Evolutionary conservation across 1,140 invertebrate genomes (phyloP).

Genomic region (Oncopodura yosiiana): DNA sequence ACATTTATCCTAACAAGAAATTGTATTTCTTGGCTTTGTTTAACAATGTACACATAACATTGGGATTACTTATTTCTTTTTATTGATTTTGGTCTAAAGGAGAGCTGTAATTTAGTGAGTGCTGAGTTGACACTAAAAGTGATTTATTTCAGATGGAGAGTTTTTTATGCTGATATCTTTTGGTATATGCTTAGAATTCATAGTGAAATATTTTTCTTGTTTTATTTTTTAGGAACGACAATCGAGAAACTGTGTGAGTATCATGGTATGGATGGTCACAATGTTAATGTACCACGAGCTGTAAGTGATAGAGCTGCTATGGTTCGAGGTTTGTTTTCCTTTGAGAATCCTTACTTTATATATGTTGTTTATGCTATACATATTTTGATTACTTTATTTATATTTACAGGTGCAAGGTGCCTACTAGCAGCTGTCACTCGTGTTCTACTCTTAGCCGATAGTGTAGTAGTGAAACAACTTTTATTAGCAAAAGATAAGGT

Average conservation of each 20-base stretch:
- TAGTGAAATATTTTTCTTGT: constrained; percentile 11
- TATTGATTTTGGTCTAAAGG: too few species aligned
- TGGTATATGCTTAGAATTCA: too few species aligned
- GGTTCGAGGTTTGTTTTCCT: constrained; percentile 80
- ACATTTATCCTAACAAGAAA: too few species aligned
- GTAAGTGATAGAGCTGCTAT: constrained; percentile 61
- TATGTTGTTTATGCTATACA: too few species aligned
- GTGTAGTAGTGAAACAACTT: constrained; percentile 94
- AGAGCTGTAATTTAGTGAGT: too few species aligned
- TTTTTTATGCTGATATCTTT: background rate
- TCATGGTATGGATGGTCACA: constrained; percentile 37
- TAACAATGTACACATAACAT: too few species aligned
- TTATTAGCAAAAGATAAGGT: constrained; percentile 94
- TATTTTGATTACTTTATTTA: background rate
- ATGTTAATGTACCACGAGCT: constrained; percentile 43
- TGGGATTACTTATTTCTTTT: too few species aligned
- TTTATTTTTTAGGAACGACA: constrained; percentile 56
- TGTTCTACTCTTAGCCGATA: constrained; percentile 95
- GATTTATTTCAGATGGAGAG: constrained; percentile 3
- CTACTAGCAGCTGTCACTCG: constrained; percentile 89
- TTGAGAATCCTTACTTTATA: too few species aligned
- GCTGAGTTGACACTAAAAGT: too few species aligned
- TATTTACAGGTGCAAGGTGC: constrained; percentile 48
- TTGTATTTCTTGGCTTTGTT: too few species aligned
- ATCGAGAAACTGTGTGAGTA: constrained; percentile 82